A percentile compares a stretch with the other conserved stretches of the same genome.
Evolutionary conservation across 2,797 vertebrate genomes (phyloP).

Genomic region (Esox lucius): DNA sequence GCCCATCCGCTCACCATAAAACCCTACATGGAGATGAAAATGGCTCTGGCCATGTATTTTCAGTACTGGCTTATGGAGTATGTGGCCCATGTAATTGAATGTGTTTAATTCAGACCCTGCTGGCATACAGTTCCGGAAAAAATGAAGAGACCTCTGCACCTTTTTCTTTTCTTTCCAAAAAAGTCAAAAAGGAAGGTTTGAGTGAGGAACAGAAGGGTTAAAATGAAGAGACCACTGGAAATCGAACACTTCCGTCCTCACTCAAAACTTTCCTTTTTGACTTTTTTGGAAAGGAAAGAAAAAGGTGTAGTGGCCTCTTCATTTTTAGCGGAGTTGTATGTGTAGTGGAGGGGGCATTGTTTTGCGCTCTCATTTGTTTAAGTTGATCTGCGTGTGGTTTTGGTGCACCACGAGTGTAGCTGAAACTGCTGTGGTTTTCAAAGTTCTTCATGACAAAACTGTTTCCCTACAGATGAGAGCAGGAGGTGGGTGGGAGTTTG

Average conservation of each 20-base stretch:
- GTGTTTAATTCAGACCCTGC: background rate
- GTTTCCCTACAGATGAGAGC: background rate
- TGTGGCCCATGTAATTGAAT: background rate
- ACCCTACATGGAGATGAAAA: conserved; percentile 26
- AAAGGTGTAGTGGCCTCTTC: too few relatives aligned
- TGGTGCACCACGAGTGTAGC: conserved; percentile 73
- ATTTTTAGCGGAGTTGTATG: too few relatives aligned
- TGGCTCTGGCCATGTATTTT: conserved; percentile 11
- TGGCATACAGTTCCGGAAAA: too few relatives aligned
- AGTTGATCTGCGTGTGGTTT: conserved; percentile 67
- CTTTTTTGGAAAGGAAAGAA: too few relatives aligned
- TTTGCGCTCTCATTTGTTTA: background rate
- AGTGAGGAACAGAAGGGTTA: too few relatives aligned
- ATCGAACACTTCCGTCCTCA: too few relatives aligned
- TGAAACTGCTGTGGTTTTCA: conserved; percentile 83
- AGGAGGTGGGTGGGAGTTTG: background rate
- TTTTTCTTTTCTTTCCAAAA: too few relatives aligned
- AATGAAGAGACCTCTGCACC: too few relatives aligned
- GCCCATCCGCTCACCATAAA: conserved; percentile 38
- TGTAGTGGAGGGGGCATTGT: background rate
- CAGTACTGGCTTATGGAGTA: background rate
- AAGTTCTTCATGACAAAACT: conserved; percentile 14
- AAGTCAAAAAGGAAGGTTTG: too few relatives aligned
- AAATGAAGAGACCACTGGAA: too few relatives aligned
- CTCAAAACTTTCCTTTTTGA: too few relatives aligned